Evolutionary conservation across 2,797 vertebrate species (phyloP).

Genomic region (Graptemys geographica): DNA sequence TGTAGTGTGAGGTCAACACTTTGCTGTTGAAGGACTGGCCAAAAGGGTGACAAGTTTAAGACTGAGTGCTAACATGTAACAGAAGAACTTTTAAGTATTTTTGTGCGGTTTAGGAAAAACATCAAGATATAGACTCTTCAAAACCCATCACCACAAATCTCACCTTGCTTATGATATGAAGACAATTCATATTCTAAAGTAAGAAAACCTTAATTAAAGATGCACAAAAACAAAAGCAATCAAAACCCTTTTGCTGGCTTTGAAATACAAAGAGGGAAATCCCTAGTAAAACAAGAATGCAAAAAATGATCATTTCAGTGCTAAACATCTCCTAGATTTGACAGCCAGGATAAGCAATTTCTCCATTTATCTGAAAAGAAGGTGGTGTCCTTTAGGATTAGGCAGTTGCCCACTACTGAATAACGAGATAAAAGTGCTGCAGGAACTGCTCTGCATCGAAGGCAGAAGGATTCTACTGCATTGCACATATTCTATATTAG

Average conservation of each 20-base stretch:
- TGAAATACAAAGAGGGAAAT: background rate
- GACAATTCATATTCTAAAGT: background rate
- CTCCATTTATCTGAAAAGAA: slow-evolving; percentile 23
- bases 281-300: background rate
- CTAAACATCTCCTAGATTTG: slow-evolving; percentile 7
- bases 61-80: background rate
- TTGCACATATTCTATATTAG: background rate
- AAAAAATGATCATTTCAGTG: background rate
- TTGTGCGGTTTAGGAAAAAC: background rate
- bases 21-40: background rate
- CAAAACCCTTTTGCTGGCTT: accelerated
- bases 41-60: background rate
- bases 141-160: background rate
- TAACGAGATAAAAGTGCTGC: background rate
- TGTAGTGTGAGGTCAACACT: background rate
- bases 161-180: background rate
- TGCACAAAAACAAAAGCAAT: background rate
- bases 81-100: background rate
- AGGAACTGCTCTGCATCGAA: background rate
- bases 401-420: background rate
- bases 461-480: background rate
- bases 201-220: background rate
- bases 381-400: slow-evolving; percentile 8
- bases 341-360: background rate
- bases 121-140: background rate